Conservation (phyloP, 2,888 invertebrate genomes). For the Cerastoderma edule region DNA sequence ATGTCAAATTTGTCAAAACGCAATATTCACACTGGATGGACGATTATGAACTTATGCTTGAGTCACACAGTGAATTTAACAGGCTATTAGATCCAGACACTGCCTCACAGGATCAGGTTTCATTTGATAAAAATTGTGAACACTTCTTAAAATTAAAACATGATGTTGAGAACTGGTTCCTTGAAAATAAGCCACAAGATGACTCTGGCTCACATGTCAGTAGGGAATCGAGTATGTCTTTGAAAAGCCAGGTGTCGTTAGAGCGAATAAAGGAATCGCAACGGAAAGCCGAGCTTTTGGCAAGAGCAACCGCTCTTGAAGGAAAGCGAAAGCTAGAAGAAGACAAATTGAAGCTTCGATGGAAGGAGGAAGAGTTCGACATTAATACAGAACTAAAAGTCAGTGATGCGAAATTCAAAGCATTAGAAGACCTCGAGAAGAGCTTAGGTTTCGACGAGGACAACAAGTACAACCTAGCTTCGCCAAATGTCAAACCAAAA, state of each 20-base stretch:
- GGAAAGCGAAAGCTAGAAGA: constrained; percentile 9
- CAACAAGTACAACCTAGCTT: background rate
- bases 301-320: background rate
- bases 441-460: background rate
- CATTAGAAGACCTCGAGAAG: background rate
- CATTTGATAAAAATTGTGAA: background rate
- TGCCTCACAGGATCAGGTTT: background rate
- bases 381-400: constrained; percentile 3
- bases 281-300: background rate
- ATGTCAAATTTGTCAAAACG: background rate
- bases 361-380: background rate
- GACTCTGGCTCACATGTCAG: background rate
- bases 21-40: background rate
- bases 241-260: background rate
- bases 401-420: constrained; percentile 5
- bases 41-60: background rate
- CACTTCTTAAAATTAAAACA: background rate
- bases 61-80: background rate
- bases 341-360: background rate
- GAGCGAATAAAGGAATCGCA: background rate
- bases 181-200: background rate
- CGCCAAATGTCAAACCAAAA: background rate
- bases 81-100: background rate
- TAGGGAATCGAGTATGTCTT: background rate
- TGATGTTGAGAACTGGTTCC: background rate